Evolutionary conservation across 1,140 invertebrate species (phyloP).

Genomic region (Charaxes varanes): DNA sequence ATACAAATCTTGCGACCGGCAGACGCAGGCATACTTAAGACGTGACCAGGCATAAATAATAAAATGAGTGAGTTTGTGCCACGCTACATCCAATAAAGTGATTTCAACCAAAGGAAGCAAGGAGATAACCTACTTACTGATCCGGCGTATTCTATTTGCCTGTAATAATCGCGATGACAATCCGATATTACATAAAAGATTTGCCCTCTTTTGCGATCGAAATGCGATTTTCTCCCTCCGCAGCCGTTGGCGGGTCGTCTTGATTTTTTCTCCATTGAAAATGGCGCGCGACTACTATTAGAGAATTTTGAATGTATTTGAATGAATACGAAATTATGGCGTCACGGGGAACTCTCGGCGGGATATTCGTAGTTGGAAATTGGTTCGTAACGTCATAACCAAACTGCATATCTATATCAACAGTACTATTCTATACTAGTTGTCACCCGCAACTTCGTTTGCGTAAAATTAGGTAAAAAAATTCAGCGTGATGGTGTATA

Average conservation of each 20-base stretch:
- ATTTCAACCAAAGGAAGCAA: slow-evolving; percentile 64
- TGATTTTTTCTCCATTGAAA: slow-evolving; percentile 66
- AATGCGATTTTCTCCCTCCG: slow-evolving; percentile 69
- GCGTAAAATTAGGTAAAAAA: too few relatives aligned
- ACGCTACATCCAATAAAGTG: slow-evolving; percentile 63
- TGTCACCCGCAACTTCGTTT: too few relatives aligned
- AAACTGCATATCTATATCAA: too few relatives aligned
- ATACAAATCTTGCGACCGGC: slow-evolving; percentile 3
- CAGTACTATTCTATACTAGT: too few relatives aligned
- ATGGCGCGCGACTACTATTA: slow-evolving; percentile 52
- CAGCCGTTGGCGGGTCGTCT: slow-evolving; percentile 62
- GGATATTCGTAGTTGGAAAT: slow-evolving; percentile 25
- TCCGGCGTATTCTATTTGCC: slow-evolving; percentile 72
- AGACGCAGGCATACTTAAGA: slow-evolving; percentile 19
- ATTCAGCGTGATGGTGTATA: too few relatives aligned
- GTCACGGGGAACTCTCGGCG: slow-evolving; percentile 48
- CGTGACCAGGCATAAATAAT: slow-evolving; percentile 38
- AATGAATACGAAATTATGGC: slow-evolving; percentile 67
- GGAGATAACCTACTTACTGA: slow-evolving; percentile 72
- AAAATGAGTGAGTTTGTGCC: slow-evolving; percentile 40
- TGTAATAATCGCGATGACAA: slow-evolving; percentile 74
- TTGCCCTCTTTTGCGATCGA: slow-evolving; percentile 70
- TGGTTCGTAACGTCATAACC: slow-evolving; percentile 16
- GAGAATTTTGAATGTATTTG: slow-evolving; percentile 64
- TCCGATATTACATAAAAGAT: slow-evolving; percentile 74